A percentile compares a stretch with the other conserved stretches of the same genome.
Evolutionary conservation across 2,113 vertebrate genomes (phyloP).

Genomic region (Stegastes partitus): DNA sequence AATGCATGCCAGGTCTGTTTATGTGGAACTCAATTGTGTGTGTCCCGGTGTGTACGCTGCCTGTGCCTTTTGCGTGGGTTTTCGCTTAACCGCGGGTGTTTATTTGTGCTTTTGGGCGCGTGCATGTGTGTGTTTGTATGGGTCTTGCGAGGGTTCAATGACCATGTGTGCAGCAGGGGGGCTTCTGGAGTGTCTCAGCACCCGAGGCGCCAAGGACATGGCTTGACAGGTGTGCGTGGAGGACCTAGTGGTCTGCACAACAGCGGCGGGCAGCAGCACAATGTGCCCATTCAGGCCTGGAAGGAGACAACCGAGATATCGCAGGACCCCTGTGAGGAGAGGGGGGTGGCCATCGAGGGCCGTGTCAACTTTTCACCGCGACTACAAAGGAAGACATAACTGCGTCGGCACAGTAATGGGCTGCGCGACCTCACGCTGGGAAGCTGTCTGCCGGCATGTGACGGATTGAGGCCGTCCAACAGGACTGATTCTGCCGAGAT

Average conservation of each 20-base stretch:
- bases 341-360: constrained; percentile 52
- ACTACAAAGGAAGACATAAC: constrained; percentile 74
- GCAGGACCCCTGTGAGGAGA: constrained; percentile 73
- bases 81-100: constrained; percentile 24
- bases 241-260: constrained; percentile 61
- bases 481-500: constrained; percentile 15
- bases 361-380: constrained; percentile 68
- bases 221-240: constrained; percentile 80
- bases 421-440: constrained; percentile 48
- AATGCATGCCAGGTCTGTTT: constrained; percentile 30
- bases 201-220: constrained; percentile 77
- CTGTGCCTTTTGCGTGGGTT: constrained; percentile 10
- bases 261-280: constrained; percentile 64
- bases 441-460: constrained; percentile 34
- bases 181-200: constrained; percentile 77
- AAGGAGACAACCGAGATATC: constrained; percentile 79
- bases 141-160: constrained; percentile 54
- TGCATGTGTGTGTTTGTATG: neutral
- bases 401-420: constrained; percentile 55
- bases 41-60: constrained; percentile 17
- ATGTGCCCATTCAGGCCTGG: constrained; percentile 78
- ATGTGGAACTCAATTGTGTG: constrained; percentile 55
- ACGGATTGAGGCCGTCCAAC: constrained; percentile 46
- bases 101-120: constrained; percentile 59
- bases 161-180: constrained; percentile 63